Evolutionary conservation across 1,140 invertebrate species (phyloP).

Genomic region (Goniozus legneri): DNA sequence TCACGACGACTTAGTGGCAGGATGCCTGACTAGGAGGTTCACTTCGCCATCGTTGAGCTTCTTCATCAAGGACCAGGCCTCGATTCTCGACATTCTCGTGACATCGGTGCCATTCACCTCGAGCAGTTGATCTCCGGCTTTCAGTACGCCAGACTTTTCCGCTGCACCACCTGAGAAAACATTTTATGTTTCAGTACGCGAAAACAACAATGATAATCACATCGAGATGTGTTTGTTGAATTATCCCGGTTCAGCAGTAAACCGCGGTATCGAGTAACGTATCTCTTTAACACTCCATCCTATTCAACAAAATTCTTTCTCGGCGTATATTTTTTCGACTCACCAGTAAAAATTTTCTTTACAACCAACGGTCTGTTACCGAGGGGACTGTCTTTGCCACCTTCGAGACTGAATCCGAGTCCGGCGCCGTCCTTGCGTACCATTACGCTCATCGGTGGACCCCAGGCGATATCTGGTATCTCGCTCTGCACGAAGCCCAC

Average conservation of each 20-base stretch:
- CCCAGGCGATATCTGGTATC: conserved; percentile 38
- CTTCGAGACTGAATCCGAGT: conserved; percentile 88
- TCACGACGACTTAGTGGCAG: conserved; percentile 49
- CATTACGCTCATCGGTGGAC: conserved; percentile 56
- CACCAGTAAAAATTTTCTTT: conserved; percentile 90
- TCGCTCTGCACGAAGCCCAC: conserved; percentile 37
- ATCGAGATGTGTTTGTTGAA: too few species aligned
- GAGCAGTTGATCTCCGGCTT: conserved; percentile 82
- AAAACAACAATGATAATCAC: background rate
- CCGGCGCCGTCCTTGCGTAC: conserved; percentile 84
- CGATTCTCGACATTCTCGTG: conserved; percentile 79
- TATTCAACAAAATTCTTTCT: too few species aligned
- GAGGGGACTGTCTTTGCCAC: conserved; percentile 82
- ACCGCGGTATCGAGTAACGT: too few species aligned
- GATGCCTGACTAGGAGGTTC: conserved; percentile 56
- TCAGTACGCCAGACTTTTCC: conserved; percentile 79
- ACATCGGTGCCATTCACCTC: conserved; percentile 78
- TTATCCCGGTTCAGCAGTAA: too few species aligned
- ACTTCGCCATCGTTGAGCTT: conserved; percentile 79
- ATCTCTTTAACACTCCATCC: too few species aligned
- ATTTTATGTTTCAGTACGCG: background rate
- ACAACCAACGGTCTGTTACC: conserved; percentile 83
- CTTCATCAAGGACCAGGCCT: conserved; percentile 91
- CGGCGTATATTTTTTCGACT: too few species aligned
- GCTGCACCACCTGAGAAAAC: conserved; percentile 76